Evolutionary conservation across 2,888 invertebrate genomes (phyloP).

Genomic region (Anticlea derivata): DNA sequence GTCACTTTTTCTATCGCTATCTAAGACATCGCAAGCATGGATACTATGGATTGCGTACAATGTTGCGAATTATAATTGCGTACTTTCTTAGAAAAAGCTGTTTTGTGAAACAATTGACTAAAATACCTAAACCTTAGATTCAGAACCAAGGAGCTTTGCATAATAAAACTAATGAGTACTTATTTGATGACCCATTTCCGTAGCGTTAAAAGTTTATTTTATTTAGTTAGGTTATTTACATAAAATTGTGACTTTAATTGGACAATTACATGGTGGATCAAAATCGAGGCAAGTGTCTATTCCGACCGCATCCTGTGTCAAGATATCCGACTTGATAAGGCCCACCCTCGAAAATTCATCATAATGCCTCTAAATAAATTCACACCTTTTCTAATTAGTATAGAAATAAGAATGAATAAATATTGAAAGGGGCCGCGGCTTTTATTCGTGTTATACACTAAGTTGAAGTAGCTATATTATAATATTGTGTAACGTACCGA

Average conservation of each 20-base stretch:
- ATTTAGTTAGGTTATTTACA: constrained; percentile 63
- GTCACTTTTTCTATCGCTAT: constrained; percentile 36
- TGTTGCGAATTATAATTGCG: constrained; percentile 10
- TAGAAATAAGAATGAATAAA: constrained; percentile 74
- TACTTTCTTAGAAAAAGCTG: not conserved
- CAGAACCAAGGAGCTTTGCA: constrained; percentile 2
- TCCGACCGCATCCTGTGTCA: constrained; percentile 67
- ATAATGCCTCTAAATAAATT: constrained; percentile 71
- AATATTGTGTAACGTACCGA: too few species aligned
- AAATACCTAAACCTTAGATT: not conserved
- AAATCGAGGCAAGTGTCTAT: constrained; percentile 59
- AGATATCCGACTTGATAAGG: constrained; percentile 71
- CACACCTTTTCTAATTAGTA: constrained; percentile 81
- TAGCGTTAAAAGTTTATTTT: constrained; percentile 34
- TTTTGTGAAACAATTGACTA: not conserved
- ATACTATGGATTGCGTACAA: too few species aligned
- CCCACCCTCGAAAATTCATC: constrained; percentile 70
- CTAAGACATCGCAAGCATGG: constrained; percentile 1
- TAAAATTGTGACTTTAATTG: constrained; percentile 78
- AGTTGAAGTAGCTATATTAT: too few species aligned
- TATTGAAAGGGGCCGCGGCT: constrained; percentile 59
- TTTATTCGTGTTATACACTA: constrained; percentile 37
- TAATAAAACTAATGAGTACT: constrained; percentile 28
- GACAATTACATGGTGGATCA: constrained; percentile 77
- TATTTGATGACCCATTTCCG: constrained; percentile 32